These are phyloP conservation scores for Tribolium madens DNA, from an alignment of 1,140 invertebrate species.

Conservation along the genomic window DNA sequence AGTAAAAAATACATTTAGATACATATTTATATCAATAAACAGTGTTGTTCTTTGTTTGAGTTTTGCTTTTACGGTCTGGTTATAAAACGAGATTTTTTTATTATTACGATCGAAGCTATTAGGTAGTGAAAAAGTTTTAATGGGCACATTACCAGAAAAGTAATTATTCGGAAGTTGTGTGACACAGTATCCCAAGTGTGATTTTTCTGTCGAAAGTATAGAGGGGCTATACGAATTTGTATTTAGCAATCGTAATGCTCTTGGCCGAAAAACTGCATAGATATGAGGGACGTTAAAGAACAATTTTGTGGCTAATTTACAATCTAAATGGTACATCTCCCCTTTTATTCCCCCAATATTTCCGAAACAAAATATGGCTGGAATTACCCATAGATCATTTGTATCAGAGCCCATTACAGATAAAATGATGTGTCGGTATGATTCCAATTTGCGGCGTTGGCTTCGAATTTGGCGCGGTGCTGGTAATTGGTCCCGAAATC, in stretches of 20 bases:
- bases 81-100: conserved; percentile 37
- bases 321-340: conserved; percentile 46
- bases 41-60: conserved; percentile 19
- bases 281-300: conserved; percentile 37
- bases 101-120: conserved; percentile 41
- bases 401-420: conserved; percentile 40
- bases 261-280: conserved; percentile 25
- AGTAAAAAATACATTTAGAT: conserved; percentile 40
- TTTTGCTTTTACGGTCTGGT: conserved; percentile 31
- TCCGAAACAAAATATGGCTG: conserved; percentile 41
- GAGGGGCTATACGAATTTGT: background rate
- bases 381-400: conserved; percentile 40
- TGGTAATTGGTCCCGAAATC: no score
- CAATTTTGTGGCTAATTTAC: conserved; percentile 44
- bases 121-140: conserved; percentile 36
- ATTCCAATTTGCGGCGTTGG: background rate
- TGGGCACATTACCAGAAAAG: conserved; percentile 16
- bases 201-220: conserved; percentile 9
- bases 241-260: conserved; percentile 9
- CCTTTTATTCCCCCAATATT: conserved; percentile 43
- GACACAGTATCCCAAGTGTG: conserved; percentile 11
- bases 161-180: conserved; percentile 28
- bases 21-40: conserved; percentile 43
- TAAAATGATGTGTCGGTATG: conserved; percentile 19
- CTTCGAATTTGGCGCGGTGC: background rate